Base-by-base conservation (phyloP, 2,113 vertebrate genomes). In the Sphyrna mokarran region DNA sequence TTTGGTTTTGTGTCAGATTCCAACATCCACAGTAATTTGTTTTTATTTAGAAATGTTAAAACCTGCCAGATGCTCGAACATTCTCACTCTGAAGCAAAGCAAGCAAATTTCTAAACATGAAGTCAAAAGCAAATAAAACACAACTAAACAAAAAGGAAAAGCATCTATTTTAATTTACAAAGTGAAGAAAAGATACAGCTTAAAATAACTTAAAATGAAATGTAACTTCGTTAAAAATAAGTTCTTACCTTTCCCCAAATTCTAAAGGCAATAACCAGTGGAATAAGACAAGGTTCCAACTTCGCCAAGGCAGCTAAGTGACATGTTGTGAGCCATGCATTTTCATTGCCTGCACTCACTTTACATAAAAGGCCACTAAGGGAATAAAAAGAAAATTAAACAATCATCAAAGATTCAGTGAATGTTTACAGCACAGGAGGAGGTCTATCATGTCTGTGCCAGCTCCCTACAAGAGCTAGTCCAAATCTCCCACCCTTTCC, bases 311-410 rank as follows among this genome's bases (percentile, higher is more conserved):
- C 96, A 94, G 98, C 97, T 96, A 99, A 97, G 96, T 98, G 98
- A 85, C 98, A 97, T 96, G 98, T 98, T 83, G 98, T 99, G 90
- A 98, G 97, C 97, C 97, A 98, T 9, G 98, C 98, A 9, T 98
- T 98, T 97, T 99, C 98, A 97, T 99, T 99, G 95, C 99, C 98
- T 95, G 98, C 98, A 95, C 99, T 99, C 97, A 99, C 98, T 98
- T 98, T 99, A 97, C 99, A 99, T 96, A 98, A 96, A 96, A 99
- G 98, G 96, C 98, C 98, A 97, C 99, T 99, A 96, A 96, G 96
- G 14, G 37, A 96, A 96, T 96, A 96, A 54, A 95, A 96, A 68
- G 86, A 96, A 95, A 96, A 90, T 58, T 3, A 66, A 5, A 95
- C 23, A 72, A 48, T 72, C 13, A 76, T 23, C 83, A 86, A 68